Percentiles rank a stretch among this genome's conserved stretches.
Evolutionary conservation across 2,797 vertebrate genomes (phyloP).

Genomic region (Manis crassicaudata): DNA sequence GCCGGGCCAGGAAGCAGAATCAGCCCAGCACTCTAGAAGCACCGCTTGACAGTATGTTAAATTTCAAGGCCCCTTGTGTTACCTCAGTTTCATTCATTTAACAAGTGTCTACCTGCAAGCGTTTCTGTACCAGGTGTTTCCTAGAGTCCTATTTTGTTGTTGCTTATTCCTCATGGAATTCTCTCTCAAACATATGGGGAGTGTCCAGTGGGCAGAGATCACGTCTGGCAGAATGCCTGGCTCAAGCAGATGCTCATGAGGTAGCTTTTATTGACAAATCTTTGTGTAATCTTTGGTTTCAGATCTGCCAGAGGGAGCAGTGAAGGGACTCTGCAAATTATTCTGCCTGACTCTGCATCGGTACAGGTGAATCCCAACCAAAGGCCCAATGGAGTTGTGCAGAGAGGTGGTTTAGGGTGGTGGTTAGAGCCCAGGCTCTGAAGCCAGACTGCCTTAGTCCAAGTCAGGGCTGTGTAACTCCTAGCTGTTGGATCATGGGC

Average conservation of each 20-base stretch:
- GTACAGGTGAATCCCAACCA: conserved; percentile 89
- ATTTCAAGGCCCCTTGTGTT: neutral
- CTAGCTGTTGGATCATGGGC: neutral
- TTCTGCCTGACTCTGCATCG: conserved; percentile 97
- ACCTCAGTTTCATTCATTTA: neutral
- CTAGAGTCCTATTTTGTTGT: neutral
- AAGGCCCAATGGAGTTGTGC: neutral
- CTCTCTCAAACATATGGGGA: neutral
- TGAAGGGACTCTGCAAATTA: conserved; percentile 97
- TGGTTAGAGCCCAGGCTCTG: neutral
- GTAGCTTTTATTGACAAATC: neutral
- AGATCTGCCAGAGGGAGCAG: conserved; percentile 96
- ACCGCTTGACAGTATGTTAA: neutral
- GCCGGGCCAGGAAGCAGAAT: neutral
- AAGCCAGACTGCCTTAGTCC: neutral
- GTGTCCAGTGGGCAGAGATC: neutral
- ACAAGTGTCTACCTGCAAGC: neutral
- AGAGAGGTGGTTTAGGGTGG: neutral
- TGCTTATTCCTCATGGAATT: neutral
- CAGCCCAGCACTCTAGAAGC: no score
- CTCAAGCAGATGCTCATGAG: neutral
- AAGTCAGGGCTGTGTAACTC: neutral
- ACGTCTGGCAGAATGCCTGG: neutral
- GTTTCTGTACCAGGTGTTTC: neutral
- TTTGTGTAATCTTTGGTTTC: conserved; percentile 75